Percentiles rank a stretch among this genome's conserved stretches.
Conservation (phyloP, 2,888 invertebrate species). For the Sylvicola cinctus region DNA sequence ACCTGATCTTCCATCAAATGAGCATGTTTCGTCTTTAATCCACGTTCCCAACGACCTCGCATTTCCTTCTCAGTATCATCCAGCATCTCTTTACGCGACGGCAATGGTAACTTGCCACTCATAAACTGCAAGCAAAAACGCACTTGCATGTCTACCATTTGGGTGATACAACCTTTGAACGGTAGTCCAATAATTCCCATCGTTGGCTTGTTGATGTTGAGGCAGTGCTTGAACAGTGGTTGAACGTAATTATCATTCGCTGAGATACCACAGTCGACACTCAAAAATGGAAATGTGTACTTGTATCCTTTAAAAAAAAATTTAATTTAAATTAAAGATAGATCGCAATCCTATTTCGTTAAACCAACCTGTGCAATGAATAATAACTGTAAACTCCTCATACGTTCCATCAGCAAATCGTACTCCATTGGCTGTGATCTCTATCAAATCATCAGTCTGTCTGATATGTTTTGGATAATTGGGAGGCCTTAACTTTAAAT, state of each 20-base stretch:
- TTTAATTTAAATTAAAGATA: too few species aligned
- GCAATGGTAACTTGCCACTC: conserved; percentile 37
- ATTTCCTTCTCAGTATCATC: conserved; percentile 38
- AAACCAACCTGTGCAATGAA: conserved; percentile 70
- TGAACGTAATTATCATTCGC: conserved; percentile 65
- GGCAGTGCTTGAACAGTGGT: conserved; percentile 68
- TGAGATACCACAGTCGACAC: conserved; percentile 40
- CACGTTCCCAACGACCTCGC: conserved; percentile 32
- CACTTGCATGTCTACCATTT: conserved; percentile 66
- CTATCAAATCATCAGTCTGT: conserved; percentile 40
- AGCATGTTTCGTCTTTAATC: conserved; percentile 50
- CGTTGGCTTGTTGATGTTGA: conserved; percentile 59
- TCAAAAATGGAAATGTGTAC: conserved; percentile 58
- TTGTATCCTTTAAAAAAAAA: too few species aligned
- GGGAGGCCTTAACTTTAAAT: conserved; percentile 35
- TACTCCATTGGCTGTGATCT: conserved; percentile 29
- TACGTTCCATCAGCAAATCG: conserved; percentile 43
- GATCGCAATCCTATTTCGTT: too few species aligned
- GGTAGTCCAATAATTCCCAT: conserved; percentile 72
- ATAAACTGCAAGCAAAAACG: conserved; percentile 44
- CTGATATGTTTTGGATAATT: conserved; percentile 46
- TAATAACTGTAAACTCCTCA: conserved; percentile 41
- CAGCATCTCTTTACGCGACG: conserved; percentile 39
- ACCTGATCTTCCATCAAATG: conserved; percentile 84
- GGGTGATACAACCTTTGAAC: conserved; percentile 64